Percentiles rank a stretch among this genome's conserved stretches.
These are phyloP conservation scores for Chironomus riparius DNA, from an alignment of 2,888 invertebrate species.

Conservation along the genomic window DNA sequence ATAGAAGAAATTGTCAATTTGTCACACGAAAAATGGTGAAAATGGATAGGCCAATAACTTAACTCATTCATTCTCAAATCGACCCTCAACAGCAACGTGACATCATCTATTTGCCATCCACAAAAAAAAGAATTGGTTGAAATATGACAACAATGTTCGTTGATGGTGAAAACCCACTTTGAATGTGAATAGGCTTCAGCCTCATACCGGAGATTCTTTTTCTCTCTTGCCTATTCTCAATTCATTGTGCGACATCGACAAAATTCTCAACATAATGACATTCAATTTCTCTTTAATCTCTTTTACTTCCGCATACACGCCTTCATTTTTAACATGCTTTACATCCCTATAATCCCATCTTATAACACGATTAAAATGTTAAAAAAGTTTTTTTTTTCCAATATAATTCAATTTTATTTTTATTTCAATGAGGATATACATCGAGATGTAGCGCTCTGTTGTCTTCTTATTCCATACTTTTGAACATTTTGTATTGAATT, in stretches of 20 bases:
- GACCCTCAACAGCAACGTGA: neutral
- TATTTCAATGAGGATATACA: neutral
- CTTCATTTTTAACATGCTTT: constrained; percentile 6
- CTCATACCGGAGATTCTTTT: neutral
- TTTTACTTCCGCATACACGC: constrained; percentile 21
- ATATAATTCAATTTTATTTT: constrained; percentile 19
- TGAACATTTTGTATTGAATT: too few species aligned
- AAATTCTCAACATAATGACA: constrained; percentile 20
- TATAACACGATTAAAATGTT: constrained; percentile 21
- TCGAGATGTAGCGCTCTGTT: too few species aligned
- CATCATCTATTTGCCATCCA: neutral
- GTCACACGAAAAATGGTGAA: neutral
- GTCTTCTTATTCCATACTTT: too few species aligned
- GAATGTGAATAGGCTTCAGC: constrained; percentile 1
- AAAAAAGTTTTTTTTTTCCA: constrained; percentile 18
- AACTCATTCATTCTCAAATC: neutral
- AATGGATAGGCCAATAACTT: neutral
- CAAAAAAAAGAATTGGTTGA: neutral
- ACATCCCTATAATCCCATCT: constrained; percentile 20
- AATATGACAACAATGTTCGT: constrained; percentile 17
- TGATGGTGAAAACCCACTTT: constrained; percentile 13
- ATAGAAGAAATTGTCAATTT: neutral
- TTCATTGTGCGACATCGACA: neutral
- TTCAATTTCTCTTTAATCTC: constrained; percentile 27
- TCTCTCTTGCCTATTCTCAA: neutral